Base-by-base conservation (phyloP, 1,140 invertebrate genomes). In the Apis florea region DNA sequence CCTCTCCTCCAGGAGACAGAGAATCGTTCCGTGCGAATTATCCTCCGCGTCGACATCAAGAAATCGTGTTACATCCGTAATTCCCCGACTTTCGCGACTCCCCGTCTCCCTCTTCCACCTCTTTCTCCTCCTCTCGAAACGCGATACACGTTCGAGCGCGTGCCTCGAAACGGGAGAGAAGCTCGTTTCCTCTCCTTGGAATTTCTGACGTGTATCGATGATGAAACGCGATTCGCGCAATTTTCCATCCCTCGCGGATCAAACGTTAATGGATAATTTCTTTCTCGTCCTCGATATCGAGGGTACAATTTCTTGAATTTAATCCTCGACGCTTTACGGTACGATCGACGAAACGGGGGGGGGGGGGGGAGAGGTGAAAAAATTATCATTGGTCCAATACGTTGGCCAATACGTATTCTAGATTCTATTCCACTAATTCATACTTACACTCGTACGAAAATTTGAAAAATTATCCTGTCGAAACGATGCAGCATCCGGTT, bases 11-110 rank as follows among this genome's bases (percentile, higher is more conserved):
- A 74, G 73, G 85, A 86, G 77, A 86, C 81, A 84, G 85, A 77
- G 85, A 86, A 86, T 86, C 85, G 85, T 87, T 87, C 83, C 85
- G 58, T 74, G 68, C 85, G 85, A 86, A 87, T 87, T 86, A 87
- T 87, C 85, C 83, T 86, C 40, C 76, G 85, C 85, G 85, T 67
- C 84, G 85, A 86, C 85, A 86, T 79, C 85, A 76, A 87, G 85
- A 87, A 87, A 87, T 87, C 85, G 77, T 79, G 81, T 86, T 86
- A 86, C 85, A 67, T 85, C 53, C 84, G 80, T 85, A 86, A 86
- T 86, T 85, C 69, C 31, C 59, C 63, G 63, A 64, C 80, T 86
- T 82, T 83, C 75, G 64, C 80, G 61, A 64, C 69, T 71, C 13
- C n/a, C 13, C 26, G 26, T 6, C 10, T 31, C 10, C 17, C 26